These are phyloP conservation scores for Drosophila hawaiiensis DNA, from an alignment of 2,888 invertebrate genomes.

Conservation along the genomic window DNA sequence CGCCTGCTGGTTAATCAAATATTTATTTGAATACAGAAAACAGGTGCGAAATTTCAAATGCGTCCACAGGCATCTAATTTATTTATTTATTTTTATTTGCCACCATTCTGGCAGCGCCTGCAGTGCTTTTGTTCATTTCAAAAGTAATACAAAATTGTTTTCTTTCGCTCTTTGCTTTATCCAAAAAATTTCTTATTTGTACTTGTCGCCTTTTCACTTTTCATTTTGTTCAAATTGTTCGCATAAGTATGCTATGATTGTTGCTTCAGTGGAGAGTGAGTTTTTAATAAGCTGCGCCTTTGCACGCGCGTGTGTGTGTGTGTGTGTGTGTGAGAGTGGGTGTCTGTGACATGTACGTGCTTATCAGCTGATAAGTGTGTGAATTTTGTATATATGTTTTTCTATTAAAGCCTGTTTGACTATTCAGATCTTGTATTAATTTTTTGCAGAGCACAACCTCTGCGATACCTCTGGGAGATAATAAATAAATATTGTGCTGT, in stretches of 20 bases:
- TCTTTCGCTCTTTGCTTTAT: constrained; percentile 9
- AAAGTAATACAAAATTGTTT: constrained; percentile 26
- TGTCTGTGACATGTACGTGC: constrained; percentile 35
- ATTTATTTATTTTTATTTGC: constrained; percentile 63
- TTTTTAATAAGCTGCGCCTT: constrained; percentile 49
- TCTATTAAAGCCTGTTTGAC: not conserved
- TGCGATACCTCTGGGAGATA: not conserved
- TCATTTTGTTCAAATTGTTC: constrained; percentile 36
- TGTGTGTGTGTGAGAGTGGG: not conserved
- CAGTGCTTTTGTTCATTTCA: constrained; percentile 29
- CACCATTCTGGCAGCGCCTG: constrained; percentile 19
- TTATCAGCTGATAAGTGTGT: constrained; percentile 46
- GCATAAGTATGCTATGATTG: constrained; percentile 52
- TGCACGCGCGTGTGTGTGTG: not conserved
- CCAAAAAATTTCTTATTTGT: constrained; percentile 8
- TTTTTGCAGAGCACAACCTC: not conserved
- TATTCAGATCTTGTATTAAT: not conserved
- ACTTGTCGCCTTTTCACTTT: constrained; percentile 26
- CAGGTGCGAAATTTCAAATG: constrained; percentile 71
- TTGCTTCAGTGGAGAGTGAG: constrained; percentile 14
- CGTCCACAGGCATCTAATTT: constrained; percentile 37
- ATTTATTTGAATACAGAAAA: constrained; percentile 60
- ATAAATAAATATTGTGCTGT: not conserved
- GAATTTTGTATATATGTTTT: constrained; percentile 7
- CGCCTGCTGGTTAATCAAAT: constrained; percentile 62